Percentiles rank a stretch among this genome's conserved stretches.
Conservation (phyloP, 2,888 invertebrate genomes). For the Cephus spinipes region DNA sequence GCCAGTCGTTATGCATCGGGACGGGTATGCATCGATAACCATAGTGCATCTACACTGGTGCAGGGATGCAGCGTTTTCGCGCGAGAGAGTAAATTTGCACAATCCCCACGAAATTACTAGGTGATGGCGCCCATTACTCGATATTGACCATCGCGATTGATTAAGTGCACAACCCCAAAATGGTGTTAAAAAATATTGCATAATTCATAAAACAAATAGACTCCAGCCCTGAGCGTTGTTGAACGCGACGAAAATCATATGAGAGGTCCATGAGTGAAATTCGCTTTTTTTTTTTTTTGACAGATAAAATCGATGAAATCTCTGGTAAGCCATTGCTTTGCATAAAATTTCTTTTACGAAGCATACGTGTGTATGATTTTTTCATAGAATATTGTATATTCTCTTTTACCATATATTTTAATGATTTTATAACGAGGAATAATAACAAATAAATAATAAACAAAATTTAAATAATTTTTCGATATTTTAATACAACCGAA, state of each 20-base stretch:
- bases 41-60: neutral
- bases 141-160: neutral
- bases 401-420: too few species aligned
- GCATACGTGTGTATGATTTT: too few species aligned
- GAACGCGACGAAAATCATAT: neutral
- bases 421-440: too few species aligned
- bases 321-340: neutral
- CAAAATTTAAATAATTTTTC: too few species aligned
- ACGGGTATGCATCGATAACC: neutral
- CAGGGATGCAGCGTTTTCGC: neutral
- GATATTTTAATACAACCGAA: neutral
- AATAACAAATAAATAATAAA: too few species aligned
- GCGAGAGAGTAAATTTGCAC: neutral
- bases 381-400: too few species aligned
- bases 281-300: neutral
- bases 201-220: neutral
- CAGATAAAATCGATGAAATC: neutral
- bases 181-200: neutral
- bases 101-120: neutral
- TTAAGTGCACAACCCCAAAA: neutral
- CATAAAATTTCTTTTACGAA: neutral
- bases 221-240: neutral
- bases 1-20: neutral
- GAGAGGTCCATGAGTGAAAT: neutral
- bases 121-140: neutral